phyloP scores from a whole-genome alignment of 2,888 invertebrate genomes.

The Plusia festucae region DNA sequence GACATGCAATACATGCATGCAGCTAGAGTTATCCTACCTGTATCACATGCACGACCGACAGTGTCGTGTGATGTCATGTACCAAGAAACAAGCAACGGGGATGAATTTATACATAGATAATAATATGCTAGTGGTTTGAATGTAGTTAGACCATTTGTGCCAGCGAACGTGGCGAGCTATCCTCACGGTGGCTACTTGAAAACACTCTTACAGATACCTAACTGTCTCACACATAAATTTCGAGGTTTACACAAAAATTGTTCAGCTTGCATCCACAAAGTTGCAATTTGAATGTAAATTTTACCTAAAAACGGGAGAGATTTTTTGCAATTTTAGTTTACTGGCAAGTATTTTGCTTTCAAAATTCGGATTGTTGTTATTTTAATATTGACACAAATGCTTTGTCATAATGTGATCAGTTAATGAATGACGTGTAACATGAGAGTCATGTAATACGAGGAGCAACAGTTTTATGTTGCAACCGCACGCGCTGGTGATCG shows the following conservation, averaged over 20 bases:
- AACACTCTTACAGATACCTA: neutral
- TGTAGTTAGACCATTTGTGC: constrained; percentile 4
- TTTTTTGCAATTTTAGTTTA: neutral
- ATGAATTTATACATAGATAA: neutral
- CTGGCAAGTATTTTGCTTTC: neutral
- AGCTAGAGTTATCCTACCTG: neutral
- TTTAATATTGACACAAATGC: neutral
- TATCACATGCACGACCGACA: neutral
- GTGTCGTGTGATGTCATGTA: neutral
- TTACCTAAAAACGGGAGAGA: neutral
- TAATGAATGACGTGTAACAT: neutral
- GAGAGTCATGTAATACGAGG: neutral
- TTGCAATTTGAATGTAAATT: constrained; percentile 4
- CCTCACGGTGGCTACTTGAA: neutral
- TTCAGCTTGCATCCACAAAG: constrained; percentile 2
- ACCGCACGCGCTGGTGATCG: neutral
- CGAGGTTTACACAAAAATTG: too few species aligned
- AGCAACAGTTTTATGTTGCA: neutral
- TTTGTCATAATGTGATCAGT: neutral
- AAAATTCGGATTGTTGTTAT: neutral
- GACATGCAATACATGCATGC: too few species aligned
- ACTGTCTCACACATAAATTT: neutral
- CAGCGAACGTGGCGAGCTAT: neutral
- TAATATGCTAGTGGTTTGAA: constrained; percentile 4
- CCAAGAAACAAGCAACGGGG: neutral